Evolutionary conservation across 2,797 vertebrate genomes (phyloP).

Genomic region (Alfaro cultratus): DNA sequence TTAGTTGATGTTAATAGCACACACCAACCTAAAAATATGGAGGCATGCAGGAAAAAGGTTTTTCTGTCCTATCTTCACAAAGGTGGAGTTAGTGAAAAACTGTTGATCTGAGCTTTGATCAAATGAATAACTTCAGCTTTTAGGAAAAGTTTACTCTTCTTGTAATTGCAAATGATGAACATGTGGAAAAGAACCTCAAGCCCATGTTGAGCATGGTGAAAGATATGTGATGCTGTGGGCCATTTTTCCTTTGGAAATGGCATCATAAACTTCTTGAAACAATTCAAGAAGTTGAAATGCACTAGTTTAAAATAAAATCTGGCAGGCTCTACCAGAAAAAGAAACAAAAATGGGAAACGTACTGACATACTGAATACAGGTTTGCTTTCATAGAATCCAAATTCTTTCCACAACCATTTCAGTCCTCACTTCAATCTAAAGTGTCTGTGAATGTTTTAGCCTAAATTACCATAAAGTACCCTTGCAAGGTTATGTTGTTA

Average conservation of each 20-base stretch:
- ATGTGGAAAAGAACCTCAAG: not conserved
- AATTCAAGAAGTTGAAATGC: no score
- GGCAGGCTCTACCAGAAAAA: not conserved
- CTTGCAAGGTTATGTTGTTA: constrained; percentile 7
- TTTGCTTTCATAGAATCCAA: not conserved
- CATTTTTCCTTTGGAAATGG: not conserved
- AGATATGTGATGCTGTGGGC: not conserved
- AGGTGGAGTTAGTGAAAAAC: not conserved
- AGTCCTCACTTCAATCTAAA: not conserved
- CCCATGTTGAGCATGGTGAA: not conserved
- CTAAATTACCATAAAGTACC: constrained; percentile 14
- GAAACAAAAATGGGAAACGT: not conserved
- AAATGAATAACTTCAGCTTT: not conserved
- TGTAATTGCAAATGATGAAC: not conserved
- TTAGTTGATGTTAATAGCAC: not conserved
- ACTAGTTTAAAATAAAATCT: not conserved
- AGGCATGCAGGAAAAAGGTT: not conserved
- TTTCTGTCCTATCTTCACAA: not conserved
- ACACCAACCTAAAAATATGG: not conserved
- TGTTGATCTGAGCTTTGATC: not conserved
- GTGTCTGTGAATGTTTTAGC: not conserved
- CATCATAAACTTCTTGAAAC: not conserved
- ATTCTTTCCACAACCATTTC: not conserved
- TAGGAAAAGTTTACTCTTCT: not conserved
- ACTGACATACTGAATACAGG: not conserved